Conservation (phyloP, 2,797 vertebrate genomes). For the Pogoniulus pusillus region DNA sequence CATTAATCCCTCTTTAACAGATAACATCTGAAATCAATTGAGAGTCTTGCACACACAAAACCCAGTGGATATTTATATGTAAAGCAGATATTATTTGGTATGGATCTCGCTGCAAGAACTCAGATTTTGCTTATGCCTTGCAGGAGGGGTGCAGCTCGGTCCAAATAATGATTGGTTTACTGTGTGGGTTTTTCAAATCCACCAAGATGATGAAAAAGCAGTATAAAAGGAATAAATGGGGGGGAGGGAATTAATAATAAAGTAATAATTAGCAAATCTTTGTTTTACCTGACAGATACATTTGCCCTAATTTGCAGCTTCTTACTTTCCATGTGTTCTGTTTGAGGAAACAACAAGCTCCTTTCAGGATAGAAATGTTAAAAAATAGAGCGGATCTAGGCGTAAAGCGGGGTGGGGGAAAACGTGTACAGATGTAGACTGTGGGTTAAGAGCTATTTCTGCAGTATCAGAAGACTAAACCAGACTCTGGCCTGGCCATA, state of each 20-base stretch:
- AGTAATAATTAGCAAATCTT: not conserved
- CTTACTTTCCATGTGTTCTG: slow-evolving; percentile 69
- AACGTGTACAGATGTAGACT: slow-evolving; percentile 82
- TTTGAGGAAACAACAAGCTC: slow-evolving; percentile 64
- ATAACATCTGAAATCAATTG: slow-evolving; percentile 62
- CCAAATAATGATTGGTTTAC: slow-evolving; percentile 79
- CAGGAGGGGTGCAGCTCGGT: slow-evolving; percentile 71
- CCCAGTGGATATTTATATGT: slow-evolving; percentile 56
- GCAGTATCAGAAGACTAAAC: slow-evolving; percentile 96
- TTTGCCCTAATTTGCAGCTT: slow-evolving; percentile 68
- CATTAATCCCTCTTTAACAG: slow-evolving; percentile 47
- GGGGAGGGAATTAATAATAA: not conserved
- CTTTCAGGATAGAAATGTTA: slow-evolving; percentile 67
- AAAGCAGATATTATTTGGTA: slow-evolving; percentile 69
- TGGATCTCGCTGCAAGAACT: slow-evolving; percentile 70
- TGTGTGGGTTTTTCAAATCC: slow-evolving; percentile 79
- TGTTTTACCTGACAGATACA: slow-evolving; percentile 2
- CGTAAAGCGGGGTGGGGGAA: slow-evolving; percentile 69
- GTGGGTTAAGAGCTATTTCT: slow-evolving; percentile 92
- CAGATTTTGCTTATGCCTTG: slow-evolving; percentile 62
- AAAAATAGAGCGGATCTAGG: slow-evolving; percentile 72
- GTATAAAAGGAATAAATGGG: slow-evolving; percentile 70
- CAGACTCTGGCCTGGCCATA: slow-evolving; percentile 90
- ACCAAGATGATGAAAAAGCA: slow-evolving; percentile 70
- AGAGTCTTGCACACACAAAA: slow-evolving; percentile 24